Conservation (phyloP, 2,888 invertebrate species). For the Myopa testacea region DNA sequence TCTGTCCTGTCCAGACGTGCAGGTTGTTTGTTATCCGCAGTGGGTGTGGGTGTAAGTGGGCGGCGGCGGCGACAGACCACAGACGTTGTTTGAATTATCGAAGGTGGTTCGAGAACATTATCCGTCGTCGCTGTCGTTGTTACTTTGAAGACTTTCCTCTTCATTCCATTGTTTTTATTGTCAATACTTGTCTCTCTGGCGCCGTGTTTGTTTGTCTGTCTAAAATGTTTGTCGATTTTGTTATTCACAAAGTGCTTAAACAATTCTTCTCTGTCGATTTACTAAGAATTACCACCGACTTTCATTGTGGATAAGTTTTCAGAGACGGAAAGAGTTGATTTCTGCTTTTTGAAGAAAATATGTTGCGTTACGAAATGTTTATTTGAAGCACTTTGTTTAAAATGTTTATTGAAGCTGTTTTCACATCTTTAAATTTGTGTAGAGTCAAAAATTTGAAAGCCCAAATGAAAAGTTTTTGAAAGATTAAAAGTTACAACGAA, state of each 20-base stretch:
- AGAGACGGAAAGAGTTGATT: too few relatives aligned
- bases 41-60: not conserved
- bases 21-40: not conserved
- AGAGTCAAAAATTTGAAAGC: not conserved
- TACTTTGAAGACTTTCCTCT: not conserved
- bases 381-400: not conserved
- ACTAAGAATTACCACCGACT: too few relatives aligned
- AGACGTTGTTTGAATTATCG: not conserved
- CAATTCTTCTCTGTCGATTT: too few relatives aligned
- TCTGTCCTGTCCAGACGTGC: not conserved
- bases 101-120: conserved; percentile 8
- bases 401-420: not conserved
- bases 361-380: not conserved
- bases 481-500: too few relatives aligned
- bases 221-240: not conserved
- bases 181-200: not conserved
- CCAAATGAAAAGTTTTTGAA: too few relatives aligned
- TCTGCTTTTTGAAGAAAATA: not conserved
- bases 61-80: not conserved
- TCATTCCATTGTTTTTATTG: conserved; percentile 13
- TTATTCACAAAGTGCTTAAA: not conserved
- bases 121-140: not conserved
- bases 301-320: too few relatives aligned
- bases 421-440: not conserved
- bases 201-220: not conserved